Conservation (phyloP, 2,797 vertebrate genomes). For the Anguilla anguilla region DNA sequence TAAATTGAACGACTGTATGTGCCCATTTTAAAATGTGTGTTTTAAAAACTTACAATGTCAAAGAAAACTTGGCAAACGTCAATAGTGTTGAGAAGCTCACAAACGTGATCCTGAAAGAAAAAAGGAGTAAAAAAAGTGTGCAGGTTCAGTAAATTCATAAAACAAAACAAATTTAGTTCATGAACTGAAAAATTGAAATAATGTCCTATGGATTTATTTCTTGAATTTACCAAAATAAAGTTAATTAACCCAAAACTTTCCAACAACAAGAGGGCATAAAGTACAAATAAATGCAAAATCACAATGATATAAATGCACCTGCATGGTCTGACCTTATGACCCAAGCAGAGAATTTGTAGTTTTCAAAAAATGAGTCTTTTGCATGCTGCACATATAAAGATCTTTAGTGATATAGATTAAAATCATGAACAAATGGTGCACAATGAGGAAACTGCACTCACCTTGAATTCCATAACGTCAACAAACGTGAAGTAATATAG, state of each 20-base stretch:
- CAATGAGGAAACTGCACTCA: slow-evolving; percentile 54
- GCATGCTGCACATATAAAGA: not conserved
- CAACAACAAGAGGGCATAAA: not conserved
- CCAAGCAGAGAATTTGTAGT: no score
- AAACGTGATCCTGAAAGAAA: slow-evolving; percentile 88
- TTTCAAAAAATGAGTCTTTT: not conserved
- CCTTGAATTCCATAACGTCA: slow-evolving; percentile 99
- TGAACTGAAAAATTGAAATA: no score
- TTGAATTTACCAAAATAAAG: no score
- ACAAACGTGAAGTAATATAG: slow-evolving; percentile 99
- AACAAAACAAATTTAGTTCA: not conserved
- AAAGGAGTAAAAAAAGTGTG: not conserved
- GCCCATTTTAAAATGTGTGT: not conserved
- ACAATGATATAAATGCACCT: not conserved
- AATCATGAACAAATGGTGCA: not conserved
- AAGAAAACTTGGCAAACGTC: slow-evolving; percentile 99
- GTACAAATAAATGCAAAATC: not conserved
- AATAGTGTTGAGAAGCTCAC: slow-evolving; percentile 96
- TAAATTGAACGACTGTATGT: not conserved
- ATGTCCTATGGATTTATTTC: no score
- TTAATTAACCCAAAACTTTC: no score
- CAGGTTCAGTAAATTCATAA: not conserved
- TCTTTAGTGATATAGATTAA: not conserved
- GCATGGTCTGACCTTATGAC: no score
- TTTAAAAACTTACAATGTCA: slow-evolving; percentile 89